These are phyloP conservation scores for Melanerpes aurifrons DNA, from an alignment of 2,113 vertebrate genomes.

Conservation along the genomic window DNA sequence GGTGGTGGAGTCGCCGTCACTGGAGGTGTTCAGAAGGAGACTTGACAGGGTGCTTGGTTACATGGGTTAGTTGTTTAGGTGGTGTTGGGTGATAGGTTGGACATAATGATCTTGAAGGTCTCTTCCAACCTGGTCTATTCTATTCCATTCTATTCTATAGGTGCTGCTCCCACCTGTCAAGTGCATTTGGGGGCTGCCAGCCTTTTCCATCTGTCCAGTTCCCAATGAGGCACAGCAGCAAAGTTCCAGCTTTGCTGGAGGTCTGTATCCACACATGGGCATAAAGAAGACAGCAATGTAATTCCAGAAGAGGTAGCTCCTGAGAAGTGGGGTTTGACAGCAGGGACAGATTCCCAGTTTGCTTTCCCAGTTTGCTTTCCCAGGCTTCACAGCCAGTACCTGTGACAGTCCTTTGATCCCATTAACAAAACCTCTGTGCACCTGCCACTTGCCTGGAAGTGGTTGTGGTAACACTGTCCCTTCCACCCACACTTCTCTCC, in stretches of 20 bases:
- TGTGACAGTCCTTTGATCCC: neutral
- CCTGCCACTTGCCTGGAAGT: neutral
- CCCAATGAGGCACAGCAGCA: neutral
- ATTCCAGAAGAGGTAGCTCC: neutral
- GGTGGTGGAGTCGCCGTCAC: too few relatives aligned
- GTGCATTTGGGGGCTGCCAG: neutral
- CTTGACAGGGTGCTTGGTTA: too few relatives aligned
- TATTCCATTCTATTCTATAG: too few relatives aligned
- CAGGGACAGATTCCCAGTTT: neutral
- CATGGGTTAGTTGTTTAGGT: too few relatives aligned
- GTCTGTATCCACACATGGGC: neutral
- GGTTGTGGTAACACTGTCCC: neutral
- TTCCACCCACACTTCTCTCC: neutral
- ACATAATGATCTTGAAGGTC: too few relatives aligned
- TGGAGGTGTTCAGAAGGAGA: too few relatives aligned
- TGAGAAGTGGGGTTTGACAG: neutral
- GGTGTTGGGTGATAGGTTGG: too few relatives aligned
- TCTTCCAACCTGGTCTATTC: too few relatives aligned
- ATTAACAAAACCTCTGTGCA: neutral
- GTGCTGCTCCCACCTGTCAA: neutral
- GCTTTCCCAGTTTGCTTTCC: neutral
- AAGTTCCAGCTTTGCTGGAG: neutral
- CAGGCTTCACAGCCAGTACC: neutral
- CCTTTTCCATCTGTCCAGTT: neutral
- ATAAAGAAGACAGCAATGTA: neutral